Conservation (phyloP, 2,797 vertebrate species). For the Phataginus tricuspis region DNA sequence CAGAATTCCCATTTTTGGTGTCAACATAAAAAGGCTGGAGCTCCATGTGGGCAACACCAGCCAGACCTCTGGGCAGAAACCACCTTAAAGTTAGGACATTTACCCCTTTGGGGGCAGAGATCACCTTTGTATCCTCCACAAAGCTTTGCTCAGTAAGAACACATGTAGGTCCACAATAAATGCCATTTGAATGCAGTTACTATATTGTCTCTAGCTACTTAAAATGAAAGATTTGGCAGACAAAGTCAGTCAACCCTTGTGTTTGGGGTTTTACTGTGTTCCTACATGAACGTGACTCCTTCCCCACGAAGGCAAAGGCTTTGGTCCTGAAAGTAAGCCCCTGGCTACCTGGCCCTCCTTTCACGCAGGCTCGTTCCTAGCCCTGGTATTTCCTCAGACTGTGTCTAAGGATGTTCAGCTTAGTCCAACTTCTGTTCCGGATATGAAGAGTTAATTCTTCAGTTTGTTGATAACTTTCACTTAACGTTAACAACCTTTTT, state of each 20-base stretch:
- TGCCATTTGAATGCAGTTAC: neutral
- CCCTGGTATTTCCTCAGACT: neutral
- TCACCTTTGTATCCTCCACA: neutral
- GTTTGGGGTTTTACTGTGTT: neutral
- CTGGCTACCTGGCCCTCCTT: neutral
- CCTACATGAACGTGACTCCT: neutral
- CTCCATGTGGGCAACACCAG: rapidly evolving
- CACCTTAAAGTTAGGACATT: neutral
- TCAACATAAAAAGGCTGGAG: neutral
- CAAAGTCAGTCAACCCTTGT: neutral
- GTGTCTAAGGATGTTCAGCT: neutral
- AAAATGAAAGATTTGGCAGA: neutral
- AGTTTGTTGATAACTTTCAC: neutral
- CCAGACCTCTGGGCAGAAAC: neutral
- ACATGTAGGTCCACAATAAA: neutral
- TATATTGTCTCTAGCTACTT: neutral
- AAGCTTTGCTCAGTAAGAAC: neutral
- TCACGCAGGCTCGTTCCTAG: neutral
- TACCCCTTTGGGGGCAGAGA: neutral
- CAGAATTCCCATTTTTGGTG: neutral
- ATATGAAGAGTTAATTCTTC: neutral
- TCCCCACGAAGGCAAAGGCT: neutral
- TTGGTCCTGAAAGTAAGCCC: neutral
- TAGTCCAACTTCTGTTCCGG: neutral
- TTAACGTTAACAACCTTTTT: neutral